phyloP scores from a whole-genome alignment of 2,113 vertebrate genomes.

The Actenoides hombroni region DNA sequence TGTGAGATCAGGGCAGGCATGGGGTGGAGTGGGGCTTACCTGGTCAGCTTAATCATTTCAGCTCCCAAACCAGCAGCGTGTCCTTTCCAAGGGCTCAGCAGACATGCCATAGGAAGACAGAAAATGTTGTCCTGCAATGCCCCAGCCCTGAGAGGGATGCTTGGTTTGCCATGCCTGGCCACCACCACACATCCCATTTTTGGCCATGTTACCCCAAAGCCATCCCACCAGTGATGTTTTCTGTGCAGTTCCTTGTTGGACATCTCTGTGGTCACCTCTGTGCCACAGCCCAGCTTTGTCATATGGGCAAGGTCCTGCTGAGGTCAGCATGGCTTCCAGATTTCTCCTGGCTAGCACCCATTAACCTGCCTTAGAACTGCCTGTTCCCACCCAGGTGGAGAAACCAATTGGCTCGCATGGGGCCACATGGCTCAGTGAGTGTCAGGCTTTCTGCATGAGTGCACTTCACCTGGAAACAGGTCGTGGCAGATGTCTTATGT shows the following conservation, averaged over 20 bases:
- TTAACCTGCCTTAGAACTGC: not conserved
- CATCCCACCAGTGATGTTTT: not conserved
- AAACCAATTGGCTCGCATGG: not conserved
- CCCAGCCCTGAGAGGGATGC: not conserved
- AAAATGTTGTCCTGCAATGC: not conserved
- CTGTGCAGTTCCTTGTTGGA: not conserved
- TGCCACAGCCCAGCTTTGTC: accelerated
- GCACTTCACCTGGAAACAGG: not conserved
- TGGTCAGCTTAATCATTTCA: not conserved
- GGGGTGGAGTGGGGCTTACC: not conserved
- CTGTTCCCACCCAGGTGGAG: not conserved
- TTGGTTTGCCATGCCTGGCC: not conserved
- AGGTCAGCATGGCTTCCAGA: not conserved
- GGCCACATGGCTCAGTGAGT: not conserved
- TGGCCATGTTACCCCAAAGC: not conserved
- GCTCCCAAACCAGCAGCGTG: not conserved
- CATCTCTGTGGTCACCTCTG: not conserved
- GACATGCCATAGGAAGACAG: not conserved
- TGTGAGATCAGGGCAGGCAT: not conserved
- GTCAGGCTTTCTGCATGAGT: not conserved
- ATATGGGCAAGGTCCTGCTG: not conserved
- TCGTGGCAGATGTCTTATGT: not conserved
- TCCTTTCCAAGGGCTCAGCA: accelerated
- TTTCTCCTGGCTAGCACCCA: not conserved
- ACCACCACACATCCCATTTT: not conserved